These are phyloP conservation scores for Pseudachorutes palmiensis DNA, from an alignment of 1,140 invertebrate genomes.

Conservation along the genomic window DNA sequence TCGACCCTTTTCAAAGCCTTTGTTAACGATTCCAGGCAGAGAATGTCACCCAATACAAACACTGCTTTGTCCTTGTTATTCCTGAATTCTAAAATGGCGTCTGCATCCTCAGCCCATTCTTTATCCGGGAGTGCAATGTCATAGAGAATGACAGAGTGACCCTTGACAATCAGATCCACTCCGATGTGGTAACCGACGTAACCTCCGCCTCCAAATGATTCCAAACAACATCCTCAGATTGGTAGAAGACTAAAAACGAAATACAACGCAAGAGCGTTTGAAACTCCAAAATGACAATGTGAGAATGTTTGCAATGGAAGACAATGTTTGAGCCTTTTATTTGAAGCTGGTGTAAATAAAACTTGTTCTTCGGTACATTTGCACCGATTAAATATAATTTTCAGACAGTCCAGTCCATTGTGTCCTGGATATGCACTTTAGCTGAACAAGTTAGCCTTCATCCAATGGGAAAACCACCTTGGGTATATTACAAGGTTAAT, in stretches of 20 bases:
- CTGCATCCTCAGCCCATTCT: slow-evolving; percentile 19
- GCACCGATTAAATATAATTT: too few relatives aligned
- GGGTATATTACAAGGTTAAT: too few relatives aligned
- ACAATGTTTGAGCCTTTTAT: too few relatives aligned
- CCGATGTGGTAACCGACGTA: slow-evolving; percentile 44
- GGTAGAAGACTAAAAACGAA: not conserved
- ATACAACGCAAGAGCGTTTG: too few relatives aligned
- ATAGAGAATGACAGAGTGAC: slow-evolving; percentile 41
- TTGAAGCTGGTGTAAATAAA: too few relatives aligned
- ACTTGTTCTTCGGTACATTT: too few relatives aligned
- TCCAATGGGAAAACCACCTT: too few relatives aligned
- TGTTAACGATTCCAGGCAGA: slow-evolving; percentile 10
- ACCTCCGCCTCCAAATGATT: slow-evolving; percentile 45
- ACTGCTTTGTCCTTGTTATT: slow-evolving; percentile 8
- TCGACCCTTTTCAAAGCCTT: slow-evolving; percentile 39
- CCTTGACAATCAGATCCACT: slow-evolving; percentile 38
- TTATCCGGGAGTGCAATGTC: slow-evolving; percentile 41
- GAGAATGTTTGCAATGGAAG: too few relatives aligned
- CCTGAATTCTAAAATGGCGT: not conserved
- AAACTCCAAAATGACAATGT: too few relatives aligned
- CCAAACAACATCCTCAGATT: slow-evolving; percentile 13
- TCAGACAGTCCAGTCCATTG: too few relatives aligned
- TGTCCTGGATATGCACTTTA: too few relatives aligned
- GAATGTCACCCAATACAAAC: slow-evolving; percentile 19
- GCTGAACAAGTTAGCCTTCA: too few relatives aligned